Conservation (phyloP, 1,140 invertebrate species). For the Meloidogyne chitwoodi region DNA sequence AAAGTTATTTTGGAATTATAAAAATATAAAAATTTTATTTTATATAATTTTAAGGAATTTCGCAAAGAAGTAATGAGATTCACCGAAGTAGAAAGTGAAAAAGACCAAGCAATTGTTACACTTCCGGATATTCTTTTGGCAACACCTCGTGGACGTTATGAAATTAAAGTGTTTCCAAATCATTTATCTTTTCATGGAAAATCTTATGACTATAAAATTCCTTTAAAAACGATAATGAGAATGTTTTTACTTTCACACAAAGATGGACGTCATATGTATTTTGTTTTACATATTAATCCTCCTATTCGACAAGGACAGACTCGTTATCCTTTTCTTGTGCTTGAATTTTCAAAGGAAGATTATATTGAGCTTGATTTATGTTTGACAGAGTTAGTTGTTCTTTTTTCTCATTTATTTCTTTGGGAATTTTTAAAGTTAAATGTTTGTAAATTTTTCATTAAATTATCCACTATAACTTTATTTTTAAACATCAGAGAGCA, state of each 20-base stretch:
- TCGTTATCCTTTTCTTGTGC: constrained; percentile 83
- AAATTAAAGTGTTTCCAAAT: constrained; percentile 94
- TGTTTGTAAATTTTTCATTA: too few relatives aligned
- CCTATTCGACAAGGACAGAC: constrained; percentile 99
- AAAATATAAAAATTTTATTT: neutral
- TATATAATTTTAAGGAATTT: constrained; percentile 69
- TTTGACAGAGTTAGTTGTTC: constrained; percentile 74
- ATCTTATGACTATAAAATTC: constrained; percentile 99
- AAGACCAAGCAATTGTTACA: constrained; percentile 92
- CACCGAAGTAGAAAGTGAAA: constrained; percentile 92
- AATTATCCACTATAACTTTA: neutral
- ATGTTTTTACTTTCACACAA: constrained; percentile 93
- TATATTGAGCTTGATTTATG: constrained; percentile 86
- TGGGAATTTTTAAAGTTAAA: too few relatives aligned
- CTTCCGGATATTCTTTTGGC: constrained; percentile 95
- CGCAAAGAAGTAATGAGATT: constrained; percentile 87
- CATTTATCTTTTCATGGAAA: constrained; percentile 99
- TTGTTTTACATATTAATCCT: constrained; percentile 82
- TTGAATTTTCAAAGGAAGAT: constrained; percentile 84
- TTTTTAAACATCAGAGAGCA: constrained; percentile 67
- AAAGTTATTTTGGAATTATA: too few relatives aligned
- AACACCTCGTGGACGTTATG: constrained; percentile 96
- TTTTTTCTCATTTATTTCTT: neutral
- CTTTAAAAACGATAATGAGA: constrained; percentile 86
- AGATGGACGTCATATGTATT: constrained; percentile 91